Evolutionary conservation across 92 coral and sea anemone species (phyloP).

Genomic region (Chrysogorgia sp.): DNA sequence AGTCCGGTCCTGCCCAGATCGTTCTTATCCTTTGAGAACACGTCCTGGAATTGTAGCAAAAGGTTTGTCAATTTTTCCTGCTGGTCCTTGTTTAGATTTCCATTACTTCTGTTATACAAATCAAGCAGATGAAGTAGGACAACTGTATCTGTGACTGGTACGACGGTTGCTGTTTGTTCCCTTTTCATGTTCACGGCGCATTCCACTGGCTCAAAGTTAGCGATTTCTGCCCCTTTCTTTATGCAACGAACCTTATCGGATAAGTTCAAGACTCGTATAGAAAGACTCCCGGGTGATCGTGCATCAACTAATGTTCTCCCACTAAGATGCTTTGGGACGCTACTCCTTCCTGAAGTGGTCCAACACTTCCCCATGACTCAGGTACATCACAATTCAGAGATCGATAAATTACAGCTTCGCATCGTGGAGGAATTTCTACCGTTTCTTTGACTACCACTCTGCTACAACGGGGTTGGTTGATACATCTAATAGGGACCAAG

Average conservation of each 20-base stretch:
- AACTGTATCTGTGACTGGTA: not conserved
- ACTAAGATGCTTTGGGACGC: not conserved
- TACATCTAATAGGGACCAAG: too few species aligned
- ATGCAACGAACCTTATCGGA: not conserved
- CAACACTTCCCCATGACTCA: slow-evolving; percentile 23
- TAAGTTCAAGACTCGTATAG: slow-evolving; percentile 9
- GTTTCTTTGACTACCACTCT: slow-evolving; percentile 3
- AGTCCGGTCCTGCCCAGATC: slow-evolving; percentile 48
- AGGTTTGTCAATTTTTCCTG: slow-evolving; percentile 45
- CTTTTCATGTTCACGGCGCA: slow-evolving; percentile 11
- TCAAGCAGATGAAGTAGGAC: slow-evolving; percentile 46
- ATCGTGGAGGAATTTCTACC: not conserved
- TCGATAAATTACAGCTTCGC: not conserved
- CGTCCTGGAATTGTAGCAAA: slow-evolving; percentile 48
- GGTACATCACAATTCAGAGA: not conserved
- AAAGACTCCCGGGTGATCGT: not conserved
- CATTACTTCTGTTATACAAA: slow-evolving; percentile 36
- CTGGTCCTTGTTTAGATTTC: slow-evolving; percentile 24
- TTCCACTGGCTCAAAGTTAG: slow-evolving; percentile 56
- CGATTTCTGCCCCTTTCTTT: slow-evolving; percentile 36
- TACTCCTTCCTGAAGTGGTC: not conserved
- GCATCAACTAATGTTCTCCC: not conserved
- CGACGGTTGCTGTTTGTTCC: not conserved
- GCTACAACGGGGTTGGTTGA: not conserved
- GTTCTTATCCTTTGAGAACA: slow-evolving; percentile 36